phyloP scores from a whole-genome alignment of 2,113 vertebrate genomes.

The Coracopsis vasa region DNA sequence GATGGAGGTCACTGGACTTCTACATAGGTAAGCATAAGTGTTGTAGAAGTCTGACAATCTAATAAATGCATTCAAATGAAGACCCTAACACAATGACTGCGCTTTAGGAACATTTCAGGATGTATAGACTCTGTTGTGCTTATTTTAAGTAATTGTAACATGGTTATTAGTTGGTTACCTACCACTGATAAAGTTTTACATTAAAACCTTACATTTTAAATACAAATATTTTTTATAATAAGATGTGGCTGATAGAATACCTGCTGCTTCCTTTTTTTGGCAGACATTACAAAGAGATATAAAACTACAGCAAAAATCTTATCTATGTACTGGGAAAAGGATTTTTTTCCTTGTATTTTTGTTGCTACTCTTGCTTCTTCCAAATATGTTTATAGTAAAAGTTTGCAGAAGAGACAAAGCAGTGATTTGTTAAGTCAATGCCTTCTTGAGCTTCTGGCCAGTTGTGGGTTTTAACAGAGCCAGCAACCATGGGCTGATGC shows the following conservation, averaged over 20 bases:
- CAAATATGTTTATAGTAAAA: background rate
- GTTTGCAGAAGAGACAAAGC: background rate
- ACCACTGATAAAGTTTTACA: background rate
- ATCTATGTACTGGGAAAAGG: background rate
- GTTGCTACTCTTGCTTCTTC: background rate
- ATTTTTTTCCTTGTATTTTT: background rate
- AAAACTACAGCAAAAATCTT: background rate
- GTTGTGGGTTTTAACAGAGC: background rate
- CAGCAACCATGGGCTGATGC: accelerated
- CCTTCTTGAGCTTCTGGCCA: background rate
- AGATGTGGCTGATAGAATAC: background rate
- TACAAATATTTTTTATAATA: background rate
- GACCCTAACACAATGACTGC: accelerated
- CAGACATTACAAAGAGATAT: background rate
- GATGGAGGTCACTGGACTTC: accelerated
- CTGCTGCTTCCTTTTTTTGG: background rate
- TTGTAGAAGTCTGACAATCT: background rate
- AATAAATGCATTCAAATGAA: background rate
- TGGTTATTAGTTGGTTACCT: background rate
- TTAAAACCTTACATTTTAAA: background rate
- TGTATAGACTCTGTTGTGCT: accelerated
- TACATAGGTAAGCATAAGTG: accelerated
- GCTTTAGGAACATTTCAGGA: background rate
- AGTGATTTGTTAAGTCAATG: background rate
- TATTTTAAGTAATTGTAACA: background rate